These are phyloP conservation scores for Cyclopterus lumpus DNA, from an alignment of 2,797 vertebrate species.

Conservation along the genomic window DNA sequence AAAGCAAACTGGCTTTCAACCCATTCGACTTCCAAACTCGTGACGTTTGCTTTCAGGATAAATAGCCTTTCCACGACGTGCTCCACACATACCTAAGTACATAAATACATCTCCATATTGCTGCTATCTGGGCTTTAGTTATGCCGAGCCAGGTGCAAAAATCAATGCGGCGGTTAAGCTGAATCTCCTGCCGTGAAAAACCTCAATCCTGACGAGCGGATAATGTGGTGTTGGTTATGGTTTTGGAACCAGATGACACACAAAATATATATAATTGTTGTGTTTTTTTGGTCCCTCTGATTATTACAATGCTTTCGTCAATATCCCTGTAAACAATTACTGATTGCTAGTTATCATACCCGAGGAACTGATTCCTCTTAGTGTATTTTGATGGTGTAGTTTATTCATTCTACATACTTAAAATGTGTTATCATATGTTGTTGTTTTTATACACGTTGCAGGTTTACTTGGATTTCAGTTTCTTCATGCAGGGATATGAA, in stretches of 20 bases:
- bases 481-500: slow-evolving; percentile 38
- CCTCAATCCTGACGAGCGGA: slow-evolving; percentile 23
- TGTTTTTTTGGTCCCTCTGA: slow-evolving; percentile 32
- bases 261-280: slow-evolving; percentile 22
- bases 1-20: slow-evolving; percentile 6
- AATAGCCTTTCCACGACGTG: not conserved
- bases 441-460: slow-evolving; percentile 13
- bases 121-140: slow-evolving; percentile 35
- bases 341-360: slow-evolving; percentile 55
- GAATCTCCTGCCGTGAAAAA: slow-evolving; percentile 39
- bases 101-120: slow-evolving; percentile 19
- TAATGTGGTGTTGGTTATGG: slow-evolving; percentile 54
- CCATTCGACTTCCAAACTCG: slow-evolving; percentile 21
- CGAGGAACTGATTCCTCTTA: slow-evolving; percentile 44
- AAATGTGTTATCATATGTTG: slow-evolving; percentile 17
- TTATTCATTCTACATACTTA: slow-evolving; percentile 29
- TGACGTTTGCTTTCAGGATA: slow-evolving; percentile 17
- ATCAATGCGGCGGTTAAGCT: slow-evolving; percentile 39
- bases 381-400: slow-evolving; percentile 36
- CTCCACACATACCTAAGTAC: slow-evolving; percentile 1
- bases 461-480: slow-evolving; percentile 18
- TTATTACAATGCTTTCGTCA: slow-evolving; percentile 53
- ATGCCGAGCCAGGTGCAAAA: slow-evolving; percentile 32
- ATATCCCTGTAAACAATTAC: slow-evolving; percentile 56
- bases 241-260: slow-evolving; percentile 57